Base-by-base conservation (phyloP, 2,888 invertebrate species). In the Apamea sordens region DNA sequence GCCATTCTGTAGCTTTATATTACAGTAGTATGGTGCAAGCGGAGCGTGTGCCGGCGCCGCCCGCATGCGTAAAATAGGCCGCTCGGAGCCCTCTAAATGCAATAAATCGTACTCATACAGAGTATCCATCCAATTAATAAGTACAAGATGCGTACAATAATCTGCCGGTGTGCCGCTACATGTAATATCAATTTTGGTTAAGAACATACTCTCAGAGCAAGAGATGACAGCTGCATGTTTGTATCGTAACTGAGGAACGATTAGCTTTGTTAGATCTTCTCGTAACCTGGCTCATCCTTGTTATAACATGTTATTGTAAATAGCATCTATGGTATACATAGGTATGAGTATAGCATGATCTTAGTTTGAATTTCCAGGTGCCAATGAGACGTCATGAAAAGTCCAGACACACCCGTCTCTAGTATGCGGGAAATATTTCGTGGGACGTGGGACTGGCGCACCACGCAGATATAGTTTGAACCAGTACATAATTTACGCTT, bases 1-100 rank as follows among this genome's bases (percentile, higher is more conserved):
- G 36, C 15, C 0, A 15, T 76, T 76, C 32, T 56, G 56, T 44
- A 50, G 41, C 11, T 72, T 32, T 47, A 44, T 32, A 15, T 44
- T 36, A 32, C 7, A 21, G 15, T 5, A 32, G n/a, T 10, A 11
- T 47, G 53, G 76, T 28, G 77, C 24, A 61, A 61, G 61, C 10
- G 2, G 32, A 8, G 53, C 69, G 32, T 44, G 78, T 44, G 28
- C 36, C 59, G 18, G 11, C 13, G 32, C 50, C 15, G 3, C 15
- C 24, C 36, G 83, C 53, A 36, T 63, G 36, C 63, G 28, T n/a
- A 77, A 78, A 77, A 69, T 63, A 69, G 71, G 32, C 32, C 2
- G 50, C 69, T 69, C 53, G 5, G 32, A 24, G 32, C 10, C 5
- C 69, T 24, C 24, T 15, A 32, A 50, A 24, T 69, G 32, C 13